Base-by-base conservation (phyloP, 2,113 vertebrate genomes). In the Equus quagga region DNA sequence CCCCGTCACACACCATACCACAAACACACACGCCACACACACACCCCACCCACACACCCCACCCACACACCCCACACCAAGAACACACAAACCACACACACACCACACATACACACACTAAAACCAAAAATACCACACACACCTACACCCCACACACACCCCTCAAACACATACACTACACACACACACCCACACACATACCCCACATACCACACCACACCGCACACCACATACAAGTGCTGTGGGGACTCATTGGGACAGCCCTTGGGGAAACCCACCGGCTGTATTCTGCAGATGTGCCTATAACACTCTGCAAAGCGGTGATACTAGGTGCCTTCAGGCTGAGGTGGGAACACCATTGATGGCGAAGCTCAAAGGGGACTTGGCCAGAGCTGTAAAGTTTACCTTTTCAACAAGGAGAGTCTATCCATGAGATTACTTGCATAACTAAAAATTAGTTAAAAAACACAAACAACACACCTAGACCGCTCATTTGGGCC, bases 291-390 rank as follows among this genome's bases (percentile, higher is more conserved):
- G 10, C 24, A 58, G n/a, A 28, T 1, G 1, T 0, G 10, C 0
- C 15, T 14, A 23, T 3, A 49, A 51, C 15, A 24, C n/a, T 18
- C 0, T 2, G 21, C 41, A 14, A 70, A n/a, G 51, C 65, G 70
- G 26, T 0, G 3, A 46, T 15, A 4, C 28, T 17, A 18, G 17
- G 5, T 1, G 3, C 8, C 72, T 44, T 13, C 0, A 0, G 21
- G 51, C 18, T 31, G 33, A 41, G 46, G 28, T 8, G 56, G 91
- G 65, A 36, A 23, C 5, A 5, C 0, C 24, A 51, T 0, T 69
- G 49, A 28, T 0, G 8, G 46, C 9, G 2, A 81, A 23, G 51
- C 46, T 44, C 28, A 44, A 54, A 69, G 62, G 76, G 41, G 26
- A 58, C 51, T 1, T 12, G 26, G 36, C 23, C 17, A 10, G 5